phyloP scores from a whole-genome alignment of 2,888 invertebrate species.

The Lithophane leautieri region DNA sequence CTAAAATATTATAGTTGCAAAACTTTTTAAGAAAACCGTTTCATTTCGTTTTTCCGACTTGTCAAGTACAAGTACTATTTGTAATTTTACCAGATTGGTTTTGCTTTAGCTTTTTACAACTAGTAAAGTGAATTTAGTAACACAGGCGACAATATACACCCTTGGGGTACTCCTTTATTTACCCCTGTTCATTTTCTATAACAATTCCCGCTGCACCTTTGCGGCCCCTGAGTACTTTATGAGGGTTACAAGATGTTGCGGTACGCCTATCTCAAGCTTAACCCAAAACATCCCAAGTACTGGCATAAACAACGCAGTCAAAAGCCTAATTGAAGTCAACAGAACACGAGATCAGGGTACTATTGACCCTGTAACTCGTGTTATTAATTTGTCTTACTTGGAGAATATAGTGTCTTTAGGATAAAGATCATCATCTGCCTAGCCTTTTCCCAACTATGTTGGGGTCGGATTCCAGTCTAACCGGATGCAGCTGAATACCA shows the following conservation, averaged over 20 bases:
- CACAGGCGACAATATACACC: conserved; percentile 19
- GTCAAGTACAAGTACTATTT: background rate
- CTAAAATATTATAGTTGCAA: conserved; percentile 43
- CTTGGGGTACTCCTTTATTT: conserved; percentile 26
- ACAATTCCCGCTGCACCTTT: conserved; percentile 35
- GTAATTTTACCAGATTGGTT: background rate
- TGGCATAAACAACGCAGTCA: conserved; percentile 45
- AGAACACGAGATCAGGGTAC: conserved; percentile 35
- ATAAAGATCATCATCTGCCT: no score
- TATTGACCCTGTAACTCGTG: conserved; percentile 10
- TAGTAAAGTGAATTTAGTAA: background rate
- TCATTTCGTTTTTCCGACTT: background rate
- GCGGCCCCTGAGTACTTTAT: conserved; percentile 49
- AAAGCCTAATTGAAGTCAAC: conserved; percentile 48
- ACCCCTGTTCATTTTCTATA: conserved; percentile 25
- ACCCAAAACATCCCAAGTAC: conserved; percentile 45
- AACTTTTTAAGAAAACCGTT: conserved; percentile 15
- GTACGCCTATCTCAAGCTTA: conserved; percentile 49
- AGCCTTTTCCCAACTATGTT: no score
- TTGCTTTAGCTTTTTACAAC: background rate
- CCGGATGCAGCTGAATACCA: no score
- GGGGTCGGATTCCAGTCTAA: no score
- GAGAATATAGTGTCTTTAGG: background rate
- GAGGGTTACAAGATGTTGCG: conserved; percentile 59
- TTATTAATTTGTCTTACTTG: conserved; percentile 20